phyloP scores from a whole-genome alignment of 2,797 vertebrate genomes.

The Ciconia nigra region DNA sequence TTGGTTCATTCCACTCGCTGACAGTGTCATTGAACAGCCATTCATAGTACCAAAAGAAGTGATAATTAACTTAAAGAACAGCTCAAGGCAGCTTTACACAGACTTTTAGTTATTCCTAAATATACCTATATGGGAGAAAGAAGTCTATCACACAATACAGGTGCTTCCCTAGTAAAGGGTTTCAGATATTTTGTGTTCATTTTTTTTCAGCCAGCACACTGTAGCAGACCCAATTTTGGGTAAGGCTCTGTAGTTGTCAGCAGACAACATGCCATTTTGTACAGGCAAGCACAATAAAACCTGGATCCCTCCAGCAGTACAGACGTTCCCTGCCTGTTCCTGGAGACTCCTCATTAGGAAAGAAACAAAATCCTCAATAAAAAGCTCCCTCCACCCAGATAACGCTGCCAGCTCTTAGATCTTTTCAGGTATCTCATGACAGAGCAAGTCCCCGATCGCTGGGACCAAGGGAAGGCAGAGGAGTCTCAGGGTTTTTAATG shows the following conservation, averaged over 20 bases:
- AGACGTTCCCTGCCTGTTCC: not conserved
- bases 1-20: slow-evolving; percentile 87
- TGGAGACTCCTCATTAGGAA: not conserved
- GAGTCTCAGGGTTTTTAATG: not conserved
- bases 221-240: not conserved
- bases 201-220: not conserved
- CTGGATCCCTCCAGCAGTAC: not conserved
- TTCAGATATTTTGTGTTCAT: not conserved
- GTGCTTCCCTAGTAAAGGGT: not conserved
- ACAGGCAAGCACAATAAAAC: not conserved
- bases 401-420: not conserved
- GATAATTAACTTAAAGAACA: slow-evolving; percentile 85
- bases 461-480: not conserved
- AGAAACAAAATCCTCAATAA: not conserved
- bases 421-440: not conserved
- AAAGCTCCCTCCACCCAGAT: not conserved
- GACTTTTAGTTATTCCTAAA: slow-evolving; percentile 67
- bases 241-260: not conserved
- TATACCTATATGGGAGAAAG: slow-evolving; percentile 61
- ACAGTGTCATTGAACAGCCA: slow-evolving; percentile 85
- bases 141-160: not conserved
- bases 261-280: fast-evolving
- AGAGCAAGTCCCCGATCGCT: not conserved
- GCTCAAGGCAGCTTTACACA: slow-evolving; percentile 75
- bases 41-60: slow-evolving; percentile 81